Evolutionary conservation across 2,113 vertebrate species (phyloP).

Genomic region (Enhydra lutris): DNA sequence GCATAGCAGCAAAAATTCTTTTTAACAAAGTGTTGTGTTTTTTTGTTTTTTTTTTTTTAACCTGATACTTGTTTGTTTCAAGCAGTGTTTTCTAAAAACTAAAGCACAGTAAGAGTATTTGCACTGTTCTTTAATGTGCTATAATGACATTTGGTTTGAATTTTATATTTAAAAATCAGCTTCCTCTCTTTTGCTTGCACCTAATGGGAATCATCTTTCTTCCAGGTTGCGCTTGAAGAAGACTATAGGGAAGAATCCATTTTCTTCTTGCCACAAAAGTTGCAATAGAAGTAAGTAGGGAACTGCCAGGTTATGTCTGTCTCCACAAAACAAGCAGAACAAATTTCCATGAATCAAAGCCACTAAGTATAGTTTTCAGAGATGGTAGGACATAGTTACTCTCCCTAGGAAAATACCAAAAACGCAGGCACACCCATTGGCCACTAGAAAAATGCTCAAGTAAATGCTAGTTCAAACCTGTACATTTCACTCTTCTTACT

Average conservation of each 20-base stretch:
- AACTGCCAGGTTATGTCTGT: conserved; percentile 61
- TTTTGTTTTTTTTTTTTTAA: background rate
- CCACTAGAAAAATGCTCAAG: conserved; percentile 60
- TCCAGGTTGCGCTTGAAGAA: conserved; percentile 59
- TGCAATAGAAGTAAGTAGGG: conserved; percentile 60
- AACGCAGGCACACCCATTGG: conserved; percentile 64
- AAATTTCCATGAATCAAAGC: conserved; percentile 76
- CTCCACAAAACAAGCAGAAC: conserved; percentile 68
- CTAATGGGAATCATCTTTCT: conserved; percentile 57
- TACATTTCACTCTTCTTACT: conserved; percentile 54
- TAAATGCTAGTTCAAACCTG: conserved; percentile 66
- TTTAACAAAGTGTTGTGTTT: background rate
- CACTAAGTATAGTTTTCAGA: conserved; percentile 73
- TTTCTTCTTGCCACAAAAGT: conserved; percentile 59
- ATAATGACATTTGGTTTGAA: conserved; percentile 49
- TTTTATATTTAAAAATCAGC: conserved; percentile 56
- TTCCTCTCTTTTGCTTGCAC: background rate
- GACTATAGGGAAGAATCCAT: conserved; percentile 13
- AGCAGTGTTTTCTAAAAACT: conserved; percentile 54
- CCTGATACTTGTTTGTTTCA: conserved; percentile 38
- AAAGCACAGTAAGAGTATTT: conserved; percentile 40
- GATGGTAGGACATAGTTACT: conserved; percentile 72
- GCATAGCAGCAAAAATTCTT: background rate
- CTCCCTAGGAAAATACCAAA: conserved; percentile 70
- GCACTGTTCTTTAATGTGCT: conserved; percentile 38